Conservation (phyloP, 2,113 vertebrate species). For the Charadrius vociferus region DNA sequence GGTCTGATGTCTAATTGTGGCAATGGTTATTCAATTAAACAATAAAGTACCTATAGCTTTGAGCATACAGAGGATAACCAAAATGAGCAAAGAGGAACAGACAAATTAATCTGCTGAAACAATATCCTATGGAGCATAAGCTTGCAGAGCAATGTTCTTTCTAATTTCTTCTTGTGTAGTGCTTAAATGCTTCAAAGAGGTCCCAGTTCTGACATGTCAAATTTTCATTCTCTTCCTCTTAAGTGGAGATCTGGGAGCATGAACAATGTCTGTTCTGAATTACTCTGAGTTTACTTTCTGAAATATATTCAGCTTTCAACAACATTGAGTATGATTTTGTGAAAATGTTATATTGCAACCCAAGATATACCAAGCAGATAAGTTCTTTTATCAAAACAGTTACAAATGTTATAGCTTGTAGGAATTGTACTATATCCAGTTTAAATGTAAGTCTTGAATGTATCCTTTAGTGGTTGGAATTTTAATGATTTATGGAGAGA, state of each 20-base stretch:
- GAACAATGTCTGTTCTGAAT: neutral
- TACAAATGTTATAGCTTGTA: neutral
- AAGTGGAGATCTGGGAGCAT: neutral
- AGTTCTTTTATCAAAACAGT: neutral
- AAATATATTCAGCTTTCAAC: neutral
- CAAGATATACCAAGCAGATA: too few relatives aligned
- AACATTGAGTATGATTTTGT: neutral
- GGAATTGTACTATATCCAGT: neutral
- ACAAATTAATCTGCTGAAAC: slow-evolving; percentile 13
- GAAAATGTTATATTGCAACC: neutral
- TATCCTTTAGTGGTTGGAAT: neutral
- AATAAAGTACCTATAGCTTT: neutral
- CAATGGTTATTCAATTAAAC: neutral
- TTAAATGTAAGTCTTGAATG: neutral
- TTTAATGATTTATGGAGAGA: neutral
- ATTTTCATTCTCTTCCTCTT: neutral
- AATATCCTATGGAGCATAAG: neutral
- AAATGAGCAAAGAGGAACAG: neutral
- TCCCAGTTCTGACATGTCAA: neutral
- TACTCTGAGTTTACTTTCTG: neutral
- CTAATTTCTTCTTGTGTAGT: neutral
- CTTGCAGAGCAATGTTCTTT: neutral
- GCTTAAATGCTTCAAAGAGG: neutral
- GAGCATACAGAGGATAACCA: neutral
- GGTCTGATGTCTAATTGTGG: neutral